Percentiles rank a stretch among this genome's conserved stretches.
phyloP scores from a whole-genome alignment of 2,888 invertebrate genomes.

The Drosophila mettleri region DNA sequence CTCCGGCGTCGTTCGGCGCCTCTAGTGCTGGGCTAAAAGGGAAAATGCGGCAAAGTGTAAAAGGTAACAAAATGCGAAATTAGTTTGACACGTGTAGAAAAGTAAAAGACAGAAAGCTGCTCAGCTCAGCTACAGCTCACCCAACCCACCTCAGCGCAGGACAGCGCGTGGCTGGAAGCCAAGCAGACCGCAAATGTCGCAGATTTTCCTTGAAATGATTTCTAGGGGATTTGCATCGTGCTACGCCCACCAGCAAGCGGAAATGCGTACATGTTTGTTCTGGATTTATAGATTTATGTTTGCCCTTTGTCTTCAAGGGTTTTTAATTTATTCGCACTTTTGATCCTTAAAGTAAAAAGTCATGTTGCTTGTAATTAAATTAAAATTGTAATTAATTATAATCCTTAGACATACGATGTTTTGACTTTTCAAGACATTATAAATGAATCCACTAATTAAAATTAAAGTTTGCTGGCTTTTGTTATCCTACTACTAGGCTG shows the following conservation, averaged over 20 bases:
- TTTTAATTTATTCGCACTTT: constrained; percentile 10
- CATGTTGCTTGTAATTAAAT: constrained; percentile 10
- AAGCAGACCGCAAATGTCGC: constrained; percentile 21
- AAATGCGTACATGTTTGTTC: constrained; percentile 1
- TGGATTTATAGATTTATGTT: constrained; percentile 24
- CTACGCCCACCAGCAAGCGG: neutral
- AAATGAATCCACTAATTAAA: constrained; percentile 8
- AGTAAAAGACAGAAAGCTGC: constrained; percentile 47
- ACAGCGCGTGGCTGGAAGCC: constrained; percentile 41
- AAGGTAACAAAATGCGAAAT: constrained; percentile 78
- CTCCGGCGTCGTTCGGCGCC: constrained; percentile 37
- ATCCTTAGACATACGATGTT: neutral
- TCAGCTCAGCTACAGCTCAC: constrained; percentile 22
- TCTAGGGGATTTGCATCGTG: constrained; percentile 27
- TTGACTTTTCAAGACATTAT: neutral
- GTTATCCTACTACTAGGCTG: neutral
- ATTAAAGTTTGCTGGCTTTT: constrained; percentile 4
- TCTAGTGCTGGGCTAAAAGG: neutral
- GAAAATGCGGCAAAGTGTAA: constrained; percentile 64
- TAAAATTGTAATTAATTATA: constrained; percentile 7
- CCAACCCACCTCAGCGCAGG: neutral
- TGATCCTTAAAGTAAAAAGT: constrained; percentile 3
- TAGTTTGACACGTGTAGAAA: constrained; percentile 77
- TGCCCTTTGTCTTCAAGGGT: neutral
- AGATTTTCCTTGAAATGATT: constrained; percentile 34